These are phyloP conservation scores for Tachuris rubrigastra DNA, from an alignment of 2,113 vertebrate genomes.

Conservation along the genomic window DNA sequence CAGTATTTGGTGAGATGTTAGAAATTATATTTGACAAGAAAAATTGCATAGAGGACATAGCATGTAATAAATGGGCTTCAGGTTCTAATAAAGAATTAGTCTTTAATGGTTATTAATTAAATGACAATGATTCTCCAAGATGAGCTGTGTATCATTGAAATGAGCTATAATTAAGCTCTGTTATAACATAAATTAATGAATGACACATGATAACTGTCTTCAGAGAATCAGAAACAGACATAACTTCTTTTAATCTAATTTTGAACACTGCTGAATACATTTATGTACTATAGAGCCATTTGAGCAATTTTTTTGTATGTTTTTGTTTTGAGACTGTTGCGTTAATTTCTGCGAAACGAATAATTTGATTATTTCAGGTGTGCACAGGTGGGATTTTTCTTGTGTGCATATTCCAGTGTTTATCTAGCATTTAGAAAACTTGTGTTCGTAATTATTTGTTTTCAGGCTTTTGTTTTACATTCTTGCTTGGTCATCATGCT, in stretches of 20 bases:
- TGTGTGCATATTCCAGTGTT: not conserved
- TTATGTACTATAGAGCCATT: not conserved
- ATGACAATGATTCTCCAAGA: not conserved
- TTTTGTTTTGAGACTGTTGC: not conserved
- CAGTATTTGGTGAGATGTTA: not conserved
- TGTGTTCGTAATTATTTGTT: not conserved
- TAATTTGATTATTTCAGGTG: not conserved
- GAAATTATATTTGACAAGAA: not conserved
- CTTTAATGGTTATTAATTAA: not conserved
- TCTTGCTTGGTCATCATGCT: not conserved
- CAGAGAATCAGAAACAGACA: not conserved
- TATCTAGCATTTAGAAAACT: not conserved
- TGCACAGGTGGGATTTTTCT: not conserved
- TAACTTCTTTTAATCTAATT: not conserved
- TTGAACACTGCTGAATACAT: not conserved
- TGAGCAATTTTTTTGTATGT: not conserved
- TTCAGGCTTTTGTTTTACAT: not conserved
- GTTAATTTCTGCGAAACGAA: not conserved
- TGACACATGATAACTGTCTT: accelerated
- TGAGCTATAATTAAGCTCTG: not conserved
- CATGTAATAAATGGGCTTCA: not conserved
- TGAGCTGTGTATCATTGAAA: not conserved
- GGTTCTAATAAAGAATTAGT: not conserved
- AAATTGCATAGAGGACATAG: not conserved
- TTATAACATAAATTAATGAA: not conserved